Evolutionary conservation across 2,113 vertebrate genomes (phyloP), one percentile per base, ranked within the genome.

Genomic region (Struthidea cinerea): DNA sequence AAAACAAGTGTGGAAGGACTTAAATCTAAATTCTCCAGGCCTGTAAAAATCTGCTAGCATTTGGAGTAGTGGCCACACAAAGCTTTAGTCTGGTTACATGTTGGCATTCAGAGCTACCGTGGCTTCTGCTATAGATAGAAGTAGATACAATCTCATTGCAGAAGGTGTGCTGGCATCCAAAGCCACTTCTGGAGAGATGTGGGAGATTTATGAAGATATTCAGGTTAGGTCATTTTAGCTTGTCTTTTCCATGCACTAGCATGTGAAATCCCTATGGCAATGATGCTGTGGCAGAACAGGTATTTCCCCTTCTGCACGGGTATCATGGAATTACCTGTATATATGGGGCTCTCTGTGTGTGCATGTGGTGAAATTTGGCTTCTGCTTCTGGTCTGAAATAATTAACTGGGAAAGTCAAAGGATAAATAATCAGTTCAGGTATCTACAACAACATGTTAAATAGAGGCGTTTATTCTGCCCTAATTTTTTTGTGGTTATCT

Each of bases 381-480:
- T 83, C 53, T 91, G 44, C 16, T 71, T 89, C 63, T 76, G 41
- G 12, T 57, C 30, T 93, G 74, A 76, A 87, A 79, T 26, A 75
- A 47, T 11, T 33, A 69, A 76, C 5, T 53, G 18, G 37, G 41
- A 71, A 16, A 76, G 16, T 15, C 0, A 0, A 27, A 76, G 23
- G 16, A n/a, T 30, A 68, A 89, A 53, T 6, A 17, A 13, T 50
- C 67, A 56, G 15, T 49, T 73, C 17, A 35, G n/a, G 10, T 41
- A n/a, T 56, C 20, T 74, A 33, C 60, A 89, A 33, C 7, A 83
- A 13, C 10, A 7, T 4, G 30, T 84, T 73, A 81, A 44, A 71
- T n/a, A 64, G 4, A 81, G 41, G 21, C 17, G 47, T 75, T 78
- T 78, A 21, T 11, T 70, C 52, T 94, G 52, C 42, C 27, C 27